Evolutionary conservation across 2,888 invertebrate genomes (phyloP), one percentile per base, ranked within the genome.

Genomic region (Lasioglossum malachurum): DNA sequence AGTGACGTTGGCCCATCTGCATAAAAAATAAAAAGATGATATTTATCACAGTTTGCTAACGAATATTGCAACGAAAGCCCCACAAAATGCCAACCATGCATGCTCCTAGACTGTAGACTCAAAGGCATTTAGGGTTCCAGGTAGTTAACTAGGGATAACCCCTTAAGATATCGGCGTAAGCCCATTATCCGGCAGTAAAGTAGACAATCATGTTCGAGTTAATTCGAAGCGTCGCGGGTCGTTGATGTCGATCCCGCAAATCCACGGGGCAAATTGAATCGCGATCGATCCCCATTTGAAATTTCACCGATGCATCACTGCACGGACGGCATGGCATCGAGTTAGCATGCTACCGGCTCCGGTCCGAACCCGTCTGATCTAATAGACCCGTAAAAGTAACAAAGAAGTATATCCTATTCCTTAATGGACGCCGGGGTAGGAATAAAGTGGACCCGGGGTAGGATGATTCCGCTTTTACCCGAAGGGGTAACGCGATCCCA

Each of bases 341-440:
- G 76, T 85, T 80, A 74, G 79, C 80, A 74, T 80, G 35, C 41
- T 31, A 44, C 60, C 38, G 44, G n/a, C 72, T 46, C 53, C 46
- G 49, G 31, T 57, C 27, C 4, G 74, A 77, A 77, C 46, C 67
- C 16, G 64, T 8, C 44, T 71, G 67, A 86, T 83, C 83, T 38
- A 80, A 86, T 79, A 79, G 75, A 75, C 79, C 57, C 78, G 82
- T 80, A 77, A 72, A 86, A 78, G 64, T 77, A 78, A 69, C 77
- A 77, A 86, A 81, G 75, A 78, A 74, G 82, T 78, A 78, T 64
- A 78, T 71, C 71, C 64, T 38, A 78, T 81, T 74, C 53, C 79
- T 87, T 87, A 82, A 87, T 87, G 86, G 86, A 79, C 41, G 49
- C 27, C 82, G 53, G 27, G 53, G 53, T 23, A 67, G 69, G 74